Evolutionary conservation across 2,113 vertebrate species (phyloP).

Genomic region (Plotosus lineatus): DNA sequence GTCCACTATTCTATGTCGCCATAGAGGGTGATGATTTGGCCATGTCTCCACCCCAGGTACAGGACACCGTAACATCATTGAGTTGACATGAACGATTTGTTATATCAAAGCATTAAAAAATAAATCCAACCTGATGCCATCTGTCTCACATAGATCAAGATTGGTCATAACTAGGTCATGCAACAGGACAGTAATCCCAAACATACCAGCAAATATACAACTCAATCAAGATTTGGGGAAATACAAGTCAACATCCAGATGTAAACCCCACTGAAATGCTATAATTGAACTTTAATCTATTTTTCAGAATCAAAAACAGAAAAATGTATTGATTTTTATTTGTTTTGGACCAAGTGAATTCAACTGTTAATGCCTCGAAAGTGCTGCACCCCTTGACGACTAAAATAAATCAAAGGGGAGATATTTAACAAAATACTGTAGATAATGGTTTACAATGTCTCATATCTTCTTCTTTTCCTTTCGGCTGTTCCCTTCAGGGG

Average conservation of each 20-base stretch:
- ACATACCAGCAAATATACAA: not conserved
- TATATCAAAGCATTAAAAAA: not conserved
- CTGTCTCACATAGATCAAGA: constrained; percentile 2
- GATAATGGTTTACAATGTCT: not conserved
- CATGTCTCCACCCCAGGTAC: not conserved
- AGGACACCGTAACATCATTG: not conserved
- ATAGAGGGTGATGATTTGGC: not conserved
- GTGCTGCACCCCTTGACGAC: not conserved
- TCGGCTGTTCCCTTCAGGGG: too few relatives aligned
- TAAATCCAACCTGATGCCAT: not conserved
- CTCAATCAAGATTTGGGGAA: not conserved
- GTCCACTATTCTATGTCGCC: not conserved
- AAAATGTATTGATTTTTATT: too few relatives aligned
- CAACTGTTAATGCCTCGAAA: not conserved
- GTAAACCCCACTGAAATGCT: not conserved
- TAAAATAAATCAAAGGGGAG: not conserved
- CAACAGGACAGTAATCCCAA: constrained; percentile 1
- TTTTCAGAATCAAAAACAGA: too few relatives aligned
- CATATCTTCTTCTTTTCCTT: too few relatives aligned
- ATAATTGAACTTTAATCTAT: too few relatives aligned
- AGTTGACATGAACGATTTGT: not conserved
- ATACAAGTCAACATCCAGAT: not conserved
- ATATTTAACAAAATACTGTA: not conserved
- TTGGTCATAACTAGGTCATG: not conserved
- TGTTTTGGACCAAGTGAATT: not conserved